Evolutionary conservation across 2,888 invertebrate genomes (phyloP), one percentile per base, ranked within the genome.

Genomic region (Diabrotica balteata): DNA sequence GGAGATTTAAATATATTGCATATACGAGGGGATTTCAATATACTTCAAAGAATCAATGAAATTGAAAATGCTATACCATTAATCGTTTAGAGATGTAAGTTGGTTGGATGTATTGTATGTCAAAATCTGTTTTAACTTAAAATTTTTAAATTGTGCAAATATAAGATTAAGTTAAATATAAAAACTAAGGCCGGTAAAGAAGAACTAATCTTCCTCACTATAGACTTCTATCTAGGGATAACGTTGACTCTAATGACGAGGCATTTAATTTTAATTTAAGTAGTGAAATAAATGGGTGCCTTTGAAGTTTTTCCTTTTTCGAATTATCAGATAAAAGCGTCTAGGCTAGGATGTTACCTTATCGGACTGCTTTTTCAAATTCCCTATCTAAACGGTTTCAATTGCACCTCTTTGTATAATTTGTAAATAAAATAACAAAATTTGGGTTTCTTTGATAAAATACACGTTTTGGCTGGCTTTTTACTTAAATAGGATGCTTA

Each of bases 201-300:
- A 32, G 32, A 2, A 32, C 4, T 32, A 53, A 54, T 60, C 51
- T 8, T 6, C 60, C 53, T 32, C 11, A 54, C 45, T 62, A 62
- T 52, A 43, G 9, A 3, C 50, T 43, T 10, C 59, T 49, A 59
- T 50, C 49, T 51, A 17, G 11, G 49, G 63, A 49, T 58, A 44
- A 55, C 7, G 8, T 51, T 59, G 46, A 64, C 52, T 64, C 58
- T 64, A 64, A 64, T 64, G 64, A 59, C 51, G 58, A 51, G 51
- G 58, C 58, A 64, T 64, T 64, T 64, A 64, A 64, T 64, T 64
- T 64, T 64, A 64, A 64, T 64, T 59, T 52, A 64, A 57, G 57
- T 63, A 57, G 51, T 63, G 42, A 49, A 63, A 63, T 63, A 57
- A 58, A 64, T 64, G 58, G 64, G 64, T 32, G 46, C 64, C 58